Base-by-base conservation (phyloP, 2,888 invertebrate species). In the Acleris cristana region DNA sequence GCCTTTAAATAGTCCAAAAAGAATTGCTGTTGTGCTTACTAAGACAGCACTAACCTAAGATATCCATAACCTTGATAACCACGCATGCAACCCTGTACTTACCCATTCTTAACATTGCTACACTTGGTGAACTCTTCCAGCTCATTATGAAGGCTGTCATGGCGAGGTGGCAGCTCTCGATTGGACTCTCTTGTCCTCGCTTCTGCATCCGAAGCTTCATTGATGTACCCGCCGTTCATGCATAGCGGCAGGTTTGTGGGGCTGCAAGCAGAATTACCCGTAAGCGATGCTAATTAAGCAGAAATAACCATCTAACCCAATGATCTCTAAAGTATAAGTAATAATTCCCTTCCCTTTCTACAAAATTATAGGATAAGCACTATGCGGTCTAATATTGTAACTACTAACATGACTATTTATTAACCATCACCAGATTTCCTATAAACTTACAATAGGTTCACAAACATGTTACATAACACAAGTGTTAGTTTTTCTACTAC, bases 171-270 rank as follows among this genome's bases (percentile, higher is more conserved):
- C 1, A 75, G 79, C 58, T 86, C 87, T 23, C 89, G 83, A 74
- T 87, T 88, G 73, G 86, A 86, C 72, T 87, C 90, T 2, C 91
- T 78, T 19, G 89, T 86, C 26, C 89, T 82, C 44, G 87, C 86
- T 73, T 90, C 91, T 2, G 89, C 89, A 77, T 96, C 96, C 69
- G 96, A 95, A 49, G 95, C 96, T 86, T 97, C 96, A 89, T 96
- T 96, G 77, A 96, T 96, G 90, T 96, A 97, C 60, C 96, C 96
- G 60, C 95, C 96, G 73, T 96, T 96, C 72, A 95, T 93, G 66
- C 96, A 96, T 70, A 96, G 93, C 16, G 94, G 95, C 69, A 95
- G 94, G 76, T 95, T 95, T 44, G 95, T 95, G 72, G 95, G 95
- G 73, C 95, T 95, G 79, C 77, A 93, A 82, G 65, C 56, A 60